Evolutionary conservation across 2,113 vertebrate genomes (phyloP).

Genomic region (Antennarius striatus): DNA sequence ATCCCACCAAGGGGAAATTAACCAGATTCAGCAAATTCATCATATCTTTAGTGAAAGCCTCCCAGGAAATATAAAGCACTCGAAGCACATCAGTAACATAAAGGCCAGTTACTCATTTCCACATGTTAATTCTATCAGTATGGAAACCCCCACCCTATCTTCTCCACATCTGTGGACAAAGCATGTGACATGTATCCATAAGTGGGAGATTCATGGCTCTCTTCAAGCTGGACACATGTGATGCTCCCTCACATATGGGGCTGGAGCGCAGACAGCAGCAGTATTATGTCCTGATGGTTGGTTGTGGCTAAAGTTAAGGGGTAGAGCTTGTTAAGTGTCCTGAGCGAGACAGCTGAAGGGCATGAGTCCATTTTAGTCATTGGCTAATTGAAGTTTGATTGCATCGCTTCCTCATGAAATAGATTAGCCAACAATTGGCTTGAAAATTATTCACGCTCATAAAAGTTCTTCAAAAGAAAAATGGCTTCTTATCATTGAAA

Average conservation of each 20-base stretch:
- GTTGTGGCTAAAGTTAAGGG: conserved; percentile 9
- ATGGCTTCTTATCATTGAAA: conserved; percentile 64
- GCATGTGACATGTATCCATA: conserved; percentile 75
- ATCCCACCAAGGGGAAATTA: conserved; percentile 61
- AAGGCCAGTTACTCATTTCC: conserved; percentile 74
- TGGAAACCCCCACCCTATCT: conserved; percentile 55
- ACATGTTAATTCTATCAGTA: conserved; percentile 78
- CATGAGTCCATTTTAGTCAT: conserved; percentile 70
- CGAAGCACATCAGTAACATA: conserved; percentile 67
- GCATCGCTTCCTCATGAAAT: conserved; percentile 65
- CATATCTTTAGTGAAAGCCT: conserved; percentile 66
- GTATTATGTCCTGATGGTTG: conserved; percentile 27
- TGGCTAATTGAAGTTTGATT: conserved; percentile 79
- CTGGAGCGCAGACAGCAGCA: conserved; percentile 32
- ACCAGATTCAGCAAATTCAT: conserved; percentile 71
- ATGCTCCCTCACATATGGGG: conserved; percentile 66
- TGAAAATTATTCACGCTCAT: conserved; percentile 71
- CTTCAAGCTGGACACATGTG: conserved; percentile 71
- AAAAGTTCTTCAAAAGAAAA: conserved; percentile 75
- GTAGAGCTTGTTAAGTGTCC: conserved; percentile 51
- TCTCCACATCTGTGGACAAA: conserved; percentile 66
- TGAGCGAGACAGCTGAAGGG: conserved; percentile 62
- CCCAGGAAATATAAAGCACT: conserved; percentile 71
- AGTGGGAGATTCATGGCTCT: conserved; percentile 70
- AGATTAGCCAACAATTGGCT: conserved; percentile 69